phyloP scores from a whole-genome alignment of 2,888 invertebrate genomes.

The Hymenopus coronatus region DNA sequence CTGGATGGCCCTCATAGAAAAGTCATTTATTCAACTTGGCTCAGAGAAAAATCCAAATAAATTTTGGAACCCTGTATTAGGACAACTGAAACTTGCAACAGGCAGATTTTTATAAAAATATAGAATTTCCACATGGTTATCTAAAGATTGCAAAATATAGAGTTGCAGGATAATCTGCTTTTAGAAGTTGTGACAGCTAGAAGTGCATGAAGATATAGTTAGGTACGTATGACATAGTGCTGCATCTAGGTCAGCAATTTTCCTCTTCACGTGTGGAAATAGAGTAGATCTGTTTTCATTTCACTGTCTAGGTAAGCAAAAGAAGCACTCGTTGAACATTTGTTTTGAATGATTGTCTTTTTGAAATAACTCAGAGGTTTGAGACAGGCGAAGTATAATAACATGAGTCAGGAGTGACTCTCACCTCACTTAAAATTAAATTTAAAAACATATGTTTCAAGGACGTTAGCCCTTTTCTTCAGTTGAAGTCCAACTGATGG shows the following conservation, averaged over 20 bases:
- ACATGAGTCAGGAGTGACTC: no score
- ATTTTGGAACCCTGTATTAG: not conserved
- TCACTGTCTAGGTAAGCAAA: not conserved
- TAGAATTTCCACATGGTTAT: not conserved
- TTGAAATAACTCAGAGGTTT: no score
- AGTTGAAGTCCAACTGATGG: no score
- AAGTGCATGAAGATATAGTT: not conserved
- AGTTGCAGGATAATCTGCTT: not conserved
- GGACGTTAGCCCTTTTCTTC: no score
- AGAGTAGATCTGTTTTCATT: not conserved
- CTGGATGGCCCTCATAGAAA: no score
- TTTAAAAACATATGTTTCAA: no score
- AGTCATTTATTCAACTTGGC: no score
- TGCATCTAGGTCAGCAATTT: not conserved
- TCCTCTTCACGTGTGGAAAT: not conserved
- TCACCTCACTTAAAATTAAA: no score
- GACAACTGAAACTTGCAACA: not conserved
- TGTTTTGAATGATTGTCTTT: no score
- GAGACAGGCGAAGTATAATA: no score
- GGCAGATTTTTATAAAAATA: not conserved
- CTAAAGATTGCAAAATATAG: not conserved
- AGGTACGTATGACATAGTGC: not conserved
- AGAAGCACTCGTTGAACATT: not conserved
- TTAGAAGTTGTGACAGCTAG: not conserved
- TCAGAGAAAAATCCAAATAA: no score